Evolutionary conservation across 2,888 invertebrate genomes (phyloP), one percentile per base, ranked within the genome.

Genomic region (Standfussiana lucernea): DNA sequence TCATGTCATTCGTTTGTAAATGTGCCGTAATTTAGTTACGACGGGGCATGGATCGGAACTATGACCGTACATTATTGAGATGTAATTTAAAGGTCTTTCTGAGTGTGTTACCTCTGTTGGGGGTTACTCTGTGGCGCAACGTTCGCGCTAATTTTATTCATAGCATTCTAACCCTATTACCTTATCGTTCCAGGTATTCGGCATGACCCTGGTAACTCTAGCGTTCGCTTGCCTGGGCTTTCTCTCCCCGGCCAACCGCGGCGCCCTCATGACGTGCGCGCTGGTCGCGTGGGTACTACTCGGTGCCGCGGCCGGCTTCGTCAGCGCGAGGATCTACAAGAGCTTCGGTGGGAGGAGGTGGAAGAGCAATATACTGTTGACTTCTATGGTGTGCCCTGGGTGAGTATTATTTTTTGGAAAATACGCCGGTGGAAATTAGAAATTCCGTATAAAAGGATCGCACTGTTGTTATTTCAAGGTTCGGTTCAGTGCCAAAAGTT

Each of bases 191-290:
- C 85, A 96, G 96, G 97, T 97, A 18, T 98, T 99, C 92, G 99
- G 98, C 92, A 99, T 99, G 99, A 98, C 99, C 1, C 97, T 99
- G 71, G 98, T 99, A 72, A 99, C 99, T 0, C 96, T 99, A 77
- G 99, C 99, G 28, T 99, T 99, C 96, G 99, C 99, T n/a, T 99
- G 99, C 94, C 97, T 99, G 84, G 99, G 99, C 74, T 99, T 99
- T 96, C 97, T 99, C 76, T 99, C 99, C 18, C 99, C 99, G 0
- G 99, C 99, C 8, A 99, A 99, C 96, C 98, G 99, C 90, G 99
- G 99, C 15, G 99, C 99, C 0, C 96, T 99, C 80, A 99, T 99
- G 99, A 99, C 99, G 1, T 99, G 99, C 93, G 98, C 99, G 42
- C 98, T 99, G 97, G 99, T 99, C 1, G 97, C 99, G 82, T 99